Base-by-base conservation (phyloP, 2,797 vertebrate genomes). In the Phrynocephalus forsythii region DNA sequence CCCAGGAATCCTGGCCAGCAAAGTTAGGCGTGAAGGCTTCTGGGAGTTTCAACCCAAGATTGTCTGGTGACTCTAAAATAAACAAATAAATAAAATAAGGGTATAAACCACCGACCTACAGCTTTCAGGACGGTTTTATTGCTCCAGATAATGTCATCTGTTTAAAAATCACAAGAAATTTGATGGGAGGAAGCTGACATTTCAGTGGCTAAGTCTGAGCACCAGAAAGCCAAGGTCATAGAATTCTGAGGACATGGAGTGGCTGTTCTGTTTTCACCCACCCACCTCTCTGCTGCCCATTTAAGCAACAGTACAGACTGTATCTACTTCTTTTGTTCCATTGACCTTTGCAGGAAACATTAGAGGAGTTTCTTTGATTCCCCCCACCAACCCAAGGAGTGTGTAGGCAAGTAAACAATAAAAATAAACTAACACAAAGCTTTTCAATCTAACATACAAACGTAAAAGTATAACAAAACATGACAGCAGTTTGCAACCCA, bases 121-220 rank as follows among this genome's bases (percentile, higher is more conserved):
- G n/a, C 20, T 44, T 10, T 26, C 1, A 10, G 16, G 63, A 56
- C 22, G 52, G 13, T n/a, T 69, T 56, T 52, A 50, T n/a, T 60
- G n/a, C 28, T 28, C 24, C 33, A 33, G 20, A 26, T 67, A 44
- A 76, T 44, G 2, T 20, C n/a, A 52, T 26, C 5, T 24, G 1
- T 33, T 11, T 76, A 38, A 50, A 67, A 69, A 3, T 0, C 0
- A 56, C 33, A n/a, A 60, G 50, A 60, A 77, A 66, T 63, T 24
- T 0, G 0, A 69, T 0, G 0, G 5, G 20, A 79, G 5, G 3
- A n/a, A 18, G n/a, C 0, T 0, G 28, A 3, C 8, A 18, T 60
- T 56, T 48, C 44, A 69, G 3, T 24, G 5, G 3, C 33, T 77
- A 50, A 13, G 24, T 56, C 52, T 13, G 13, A 52, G 52, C 11